phyloP scores from a whole-genome alignment of 1,140 invertebrate species.

The Phenacoccus solenopsis region DNA sequence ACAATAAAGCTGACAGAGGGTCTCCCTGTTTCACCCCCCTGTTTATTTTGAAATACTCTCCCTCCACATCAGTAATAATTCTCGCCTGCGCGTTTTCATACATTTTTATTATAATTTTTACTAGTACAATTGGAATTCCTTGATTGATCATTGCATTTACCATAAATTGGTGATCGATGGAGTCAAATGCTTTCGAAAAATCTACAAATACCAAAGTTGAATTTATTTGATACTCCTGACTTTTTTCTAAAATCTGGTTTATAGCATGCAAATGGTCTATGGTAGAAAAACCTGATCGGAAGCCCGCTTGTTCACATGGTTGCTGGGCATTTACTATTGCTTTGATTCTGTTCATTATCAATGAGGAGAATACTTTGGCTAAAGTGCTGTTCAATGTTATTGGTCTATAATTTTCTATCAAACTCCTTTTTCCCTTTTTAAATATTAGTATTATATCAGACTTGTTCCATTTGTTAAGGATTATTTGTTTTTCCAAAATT shows the following conservation, averaged over 20 bases:
- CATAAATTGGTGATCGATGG: not conserved
- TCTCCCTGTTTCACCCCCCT: slow-evolving; percentile 22
- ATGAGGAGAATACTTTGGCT: slow-evolving; percentile 27
- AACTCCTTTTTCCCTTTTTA: slow-evolving; percentile 29
- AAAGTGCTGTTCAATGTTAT: slow-evolving; percentile 29
- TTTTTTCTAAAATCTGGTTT: slow-evolving; percentile 19
- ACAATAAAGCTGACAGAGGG: slow-evolving; percentile 25
- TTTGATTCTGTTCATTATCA: slow-evolving; percentile 27
- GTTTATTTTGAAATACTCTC: slow-evolving; percentile 5
- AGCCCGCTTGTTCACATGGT: slow-evolving; percentile 31
- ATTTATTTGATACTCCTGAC: slow-evolving; percentile 18
- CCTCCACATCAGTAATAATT: slow-evolving; percentile 7
- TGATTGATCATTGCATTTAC: not conserved
- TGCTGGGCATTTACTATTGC: slow-evolving; percentile 27
- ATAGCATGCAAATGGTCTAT: slow-evolving; percentile 21
- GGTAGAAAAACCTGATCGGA: slow-evolving; percentile 27
- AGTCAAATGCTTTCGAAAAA: slow-evolving; percentile 19
- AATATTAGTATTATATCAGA: slow-evolving; percentile 30
- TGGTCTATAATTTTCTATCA: slow-evolving; percentile 30
- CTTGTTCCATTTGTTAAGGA: slow-evolving; percentile 26
- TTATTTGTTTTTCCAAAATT: slow-evolving; percentile 24
- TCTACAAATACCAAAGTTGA: slow-evolving; percentile 12
- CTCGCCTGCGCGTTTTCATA: not conserved
- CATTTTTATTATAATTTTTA: not conserved
- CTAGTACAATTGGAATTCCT: not conserved